Evolutionary conservation across 2,797 vertebrate species (phyloP), one percentile per base, ranked within the genome.

Genomic region (Gymnothorax reevesii): DNA sequence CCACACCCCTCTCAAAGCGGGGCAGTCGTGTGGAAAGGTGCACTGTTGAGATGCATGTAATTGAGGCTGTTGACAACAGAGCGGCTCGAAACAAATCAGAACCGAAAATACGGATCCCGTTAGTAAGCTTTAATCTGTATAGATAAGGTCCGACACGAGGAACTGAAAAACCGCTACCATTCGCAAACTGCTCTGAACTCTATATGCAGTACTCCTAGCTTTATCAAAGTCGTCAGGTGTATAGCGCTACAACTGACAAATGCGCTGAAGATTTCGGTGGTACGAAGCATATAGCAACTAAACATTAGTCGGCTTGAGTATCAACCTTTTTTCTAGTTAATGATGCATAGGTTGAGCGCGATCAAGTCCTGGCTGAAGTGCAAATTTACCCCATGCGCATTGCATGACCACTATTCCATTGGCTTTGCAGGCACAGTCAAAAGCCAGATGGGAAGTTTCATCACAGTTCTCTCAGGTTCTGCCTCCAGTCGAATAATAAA

Each of bases 1-100:
- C 2, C 33, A 12, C 79, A 91, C 84, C 89, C 92, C 57, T 94
- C 93, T 89, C 92, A 91, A 91, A 91, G 93, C 94, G 94, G 92
- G 92, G 89, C 83, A 88, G 88, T 77, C 90, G 92, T 94, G 95
- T 87, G 77, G 62, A 88, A 84, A 86, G 33, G 33, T 42, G 33
- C 33, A 42, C 33, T 42, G 33, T 42, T 42, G 33, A 2, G 88
- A 88, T 82, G 89, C 80, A 87, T 85, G 92, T 92, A 92, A 94
- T 91, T 54, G 49, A 54, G 17, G 75, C 22, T 9, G 75, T 79
- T 5, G n/a, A 55, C 49, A 7, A 79, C 75, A 54, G 42, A 25
- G 7, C 25, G 2, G 69, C 9, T 73, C 15, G 12, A 13, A 54
- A 79, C 75, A 79, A 17, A 4, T 1, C 15, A 20, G 22, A 79